Conservation (phyloP, 2,797 vertebrate species). For the Hypotaenidia okinawae region DNA sequence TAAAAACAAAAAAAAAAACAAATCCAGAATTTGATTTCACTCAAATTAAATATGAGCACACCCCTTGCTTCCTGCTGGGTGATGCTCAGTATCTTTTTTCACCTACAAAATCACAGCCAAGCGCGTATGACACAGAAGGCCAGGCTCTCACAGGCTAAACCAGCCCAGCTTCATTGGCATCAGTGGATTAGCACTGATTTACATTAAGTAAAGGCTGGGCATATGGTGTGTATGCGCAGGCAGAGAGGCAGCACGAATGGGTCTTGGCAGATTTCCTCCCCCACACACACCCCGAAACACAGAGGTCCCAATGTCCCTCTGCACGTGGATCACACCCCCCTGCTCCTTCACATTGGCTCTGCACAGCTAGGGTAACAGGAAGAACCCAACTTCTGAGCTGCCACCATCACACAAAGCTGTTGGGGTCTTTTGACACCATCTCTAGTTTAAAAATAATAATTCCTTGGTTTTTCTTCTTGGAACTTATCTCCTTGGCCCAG, state of each 20-base stretch:
- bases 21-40: conserved; percentile 14
- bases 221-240: not conserved
- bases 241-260: not conserved
- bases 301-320: not conserved
- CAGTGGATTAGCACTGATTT: not conserved
- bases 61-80: conserved; percentile 35
- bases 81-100: conserved; percentile 31
- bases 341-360: no score
- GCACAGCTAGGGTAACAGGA: fast-evolving
- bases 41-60: not conserved
- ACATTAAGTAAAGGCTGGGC: not conserved
- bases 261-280: not conserved
- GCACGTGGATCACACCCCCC: fast-evolving
- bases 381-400: not conserved
- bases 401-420: fast-evolving
- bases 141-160: fast-evolving
- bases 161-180: not conserved
- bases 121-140: not conserved
- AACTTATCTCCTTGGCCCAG: not conserved
- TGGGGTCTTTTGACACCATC: no score
- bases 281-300: not conserved
- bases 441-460: no score
- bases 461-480: not conserved
- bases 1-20: not conserved
- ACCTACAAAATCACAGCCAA: not conserved